These are phyloP conservation scores for Papilio polytes DNA, from an alignment of 1,140 invertebrate genomes.

Conservation along the genomic window DNA sequence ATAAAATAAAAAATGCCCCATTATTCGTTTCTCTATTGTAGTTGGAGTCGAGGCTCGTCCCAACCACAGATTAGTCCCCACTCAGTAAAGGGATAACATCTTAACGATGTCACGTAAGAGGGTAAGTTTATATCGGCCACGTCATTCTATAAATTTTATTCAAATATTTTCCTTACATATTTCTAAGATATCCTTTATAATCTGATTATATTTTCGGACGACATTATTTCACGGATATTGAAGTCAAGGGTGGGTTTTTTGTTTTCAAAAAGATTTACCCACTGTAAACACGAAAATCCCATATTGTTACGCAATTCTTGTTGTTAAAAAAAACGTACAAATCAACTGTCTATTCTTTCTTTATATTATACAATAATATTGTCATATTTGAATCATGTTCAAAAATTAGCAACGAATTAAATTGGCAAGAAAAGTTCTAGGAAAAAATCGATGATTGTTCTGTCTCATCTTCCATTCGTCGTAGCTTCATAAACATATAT, in stretches of 20 bases:
- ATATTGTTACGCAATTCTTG: no score
- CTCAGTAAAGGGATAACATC: slow-evolving; percentile 77
- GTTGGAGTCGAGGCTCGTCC: slow-evolving; percentile 56
- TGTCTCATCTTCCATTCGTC: not conserved
- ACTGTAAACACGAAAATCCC: no score
- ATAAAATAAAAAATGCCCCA: slow-evolving; percentile 75
- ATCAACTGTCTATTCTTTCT: not conserved
- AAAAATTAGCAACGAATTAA: no score
- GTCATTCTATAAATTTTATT: slow-evolving; percentile 28
- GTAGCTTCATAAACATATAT: not conserved
- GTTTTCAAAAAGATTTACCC: not conserved
- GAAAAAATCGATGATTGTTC: no score
- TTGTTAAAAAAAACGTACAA: no score
- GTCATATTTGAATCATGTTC: no score
- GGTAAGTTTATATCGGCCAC: slow-evolving; percentile 69
- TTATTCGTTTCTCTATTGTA: slow-evolving; percentile 79
- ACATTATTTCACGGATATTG: not conserved
- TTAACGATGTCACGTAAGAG: slow-evolving; percentile 76
- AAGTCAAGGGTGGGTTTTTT: not conserved
- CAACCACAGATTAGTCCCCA: slow-evolving; percentile 75
- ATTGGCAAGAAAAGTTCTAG: no score
- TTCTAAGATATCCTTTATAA: not conserved
- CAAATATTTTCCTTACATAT: slow-evolving; percentile 23
- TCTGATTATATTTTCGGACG: not conserved
- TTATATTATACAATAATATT: not conserved